Base-by-base conservation (phyloP, 2,888 invertebrate genomes). In the Phasia obesa region DNA sequence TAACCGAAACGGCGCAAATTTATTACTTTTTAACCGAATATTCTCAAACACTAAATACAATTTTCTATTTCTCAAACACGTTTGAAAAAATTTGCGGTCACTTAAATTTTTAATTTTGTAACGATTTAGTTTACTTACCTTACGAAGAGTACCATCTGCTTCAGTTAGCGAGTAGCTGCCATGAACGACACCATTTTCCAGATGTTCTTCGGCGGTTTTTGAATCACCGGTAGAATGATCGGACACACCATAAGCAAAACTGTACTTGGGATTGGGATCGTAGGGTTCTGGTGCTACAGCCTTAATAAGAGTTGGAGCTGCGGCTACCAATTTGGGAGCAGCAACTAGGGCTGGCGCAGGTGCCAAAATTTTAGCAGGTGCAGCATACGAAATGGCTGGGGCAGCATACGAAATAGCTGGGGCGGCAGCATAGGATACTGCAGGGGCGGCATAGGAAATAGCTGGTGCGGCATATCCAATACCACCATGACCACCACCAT, bases 241-340 rank as follows among this genome's bases (percentile, higher is more conserved):
- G 85, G 94, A 93, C 75, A 95, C 94, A 81, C 94, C 94, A 88
- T 94, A 94, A 57, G 94, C 93, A 90, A 93, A 95, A 69, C 94
- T 94, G 88, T 95, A 94, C 88, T 94, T 93, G 13, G 94, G 94
- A 85, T 89, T 89, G n/a, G 88, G 87, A 84, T 89, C 89, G 47
- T 86, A 87, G 60, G 90, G 88, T 77, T 89, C 88, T 4, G 88
- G 86, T 15, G 87, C 86, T 7, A 88, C 86, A 77, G 89, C 88
- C 64, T 89, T 89, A 73, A 91, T 89, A 74, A 86, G 86, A 3
- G 89, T 87, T 4, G 88, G 85, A 85, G 88, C 86, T 27, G 88
- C 88, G 7, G 90, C 88, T 21, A 90, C 87, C 42, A 75, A 25
- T 84, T 85, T 78, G 4, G 85, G 85, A 15, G 86, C 75, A 23